Percentiles rank a stretch among this genome's conserved stretches.
These are phyloP conservation scores for Mustelus asterias DNA, from an alignment of 2,113 vertebrate species.

Conservation along the genomic window DNA sequence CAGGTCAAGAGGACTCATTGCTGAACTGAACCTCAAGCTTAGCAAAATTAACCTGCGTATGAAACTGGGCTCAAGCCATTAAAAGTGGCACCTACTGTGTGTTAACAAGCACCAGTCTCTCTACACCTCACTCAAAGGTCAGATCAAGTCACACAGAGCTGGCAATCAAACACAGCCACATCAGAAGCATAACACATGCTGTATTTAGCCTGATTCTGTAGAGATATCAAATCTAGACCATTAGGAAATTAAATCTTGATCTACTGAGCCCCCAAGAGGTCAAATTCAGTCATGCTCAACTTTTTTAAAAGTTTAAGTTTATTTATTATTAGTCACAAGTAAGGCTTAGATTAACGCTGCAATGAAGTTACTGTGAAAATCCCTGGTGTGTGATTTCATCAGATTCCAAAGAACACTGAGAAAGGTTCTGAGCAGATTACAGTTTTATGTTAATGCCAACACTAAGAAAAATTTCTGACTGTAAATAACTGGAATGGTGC, in stretches of 20 bases:
- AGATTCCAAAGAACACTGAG: neutral
- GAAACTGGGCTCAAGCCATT: neutral
- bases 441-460: neutral
- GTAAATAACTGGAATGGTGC: neutral
- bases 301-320: too few species aligned
- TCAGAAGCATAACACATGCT: neutral
- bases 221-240: neutral
- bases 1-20: neutral
- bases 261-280: neutral
- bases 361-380: too few species aligned
- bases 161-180: neutral
- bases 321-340: too few species aligned
- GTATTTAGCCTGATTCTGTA: neutral
- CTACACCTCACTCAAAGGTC: neutral
- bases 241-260: neutral
- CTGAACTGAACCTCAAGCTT: neutral
- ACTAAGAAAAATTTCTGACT: neutral
- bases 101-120: neutral
- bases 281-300: neutral
- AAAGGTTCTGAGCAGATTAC: neutral
- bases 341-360: too few species aligned
- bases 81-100: neutral
- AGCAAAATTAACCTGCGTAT: neutral
- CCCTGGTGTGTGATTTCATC: neutral
- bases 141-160: neutral